Conservation (phyloP, 92 coral and sea anemone species). For the Pocillopora grandis region DNA sequence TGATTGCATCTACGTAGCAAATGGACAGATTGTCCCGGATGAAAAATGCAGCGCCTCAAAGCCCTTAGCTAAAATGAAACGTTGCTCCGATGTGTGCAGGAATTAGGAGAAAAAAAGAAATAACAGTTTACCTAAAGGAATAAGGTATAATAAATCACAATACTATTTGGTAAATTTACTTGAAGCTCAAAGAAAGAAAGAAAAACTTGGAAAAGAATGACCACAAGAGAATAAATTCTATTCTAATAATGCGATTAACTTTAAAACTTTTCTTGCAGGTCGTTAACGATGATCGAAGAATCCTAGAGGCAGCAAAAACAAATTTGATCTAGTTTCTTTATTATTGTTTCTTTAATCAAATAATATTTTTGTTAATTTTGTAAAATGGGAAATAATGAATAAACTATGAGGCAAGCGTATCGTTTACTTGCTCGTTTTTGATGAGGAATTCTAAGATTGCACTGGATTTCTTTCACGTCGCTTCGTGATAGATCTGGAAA, state of each 20-base stretch:
- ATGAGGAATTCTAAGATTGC: no score
- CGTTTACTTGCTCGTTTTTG: neutral
- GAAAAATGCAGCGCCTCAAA: conserved; percentile 17
- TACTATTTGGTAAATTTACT: neutral
- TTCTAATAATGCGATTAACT: no score
- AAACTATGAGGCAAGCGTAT: neutral
- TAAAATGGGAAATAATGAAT: conserved; percentile 11
- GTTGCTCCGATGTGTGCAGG: conserved; percentile 20
- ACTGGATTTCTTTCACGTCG: no score
- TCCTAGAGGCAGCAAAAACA: neutral
- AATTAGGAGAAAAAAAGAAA: neutral
- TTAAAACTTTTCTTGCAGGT: neutral
- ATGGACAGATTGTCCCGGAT: neutral
- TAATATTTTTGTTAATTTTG: conserved; percentile 7
- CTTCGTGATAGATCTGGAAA: no score
- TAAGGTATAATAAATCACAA: neutral
- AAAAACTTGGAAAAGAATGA: no score
- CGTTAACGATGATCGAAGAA: neutral
- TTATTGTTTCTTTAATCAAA: neutral
- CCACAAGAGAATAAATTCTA: no score
- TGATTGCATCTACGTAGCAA: conserved; percentile 23
- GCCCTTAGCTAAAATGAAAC: conserved; percentile 30
- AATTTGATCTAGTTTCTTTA: neutral
- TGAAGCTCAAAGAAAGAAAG: no score
- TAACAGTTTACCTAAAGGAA: neutral